Evolutionary conservation across 2,888 invertebrate species (phyloP), one percentile per base, ranked within the genome.

Genomic region (Epirrita christyi): DNA sequence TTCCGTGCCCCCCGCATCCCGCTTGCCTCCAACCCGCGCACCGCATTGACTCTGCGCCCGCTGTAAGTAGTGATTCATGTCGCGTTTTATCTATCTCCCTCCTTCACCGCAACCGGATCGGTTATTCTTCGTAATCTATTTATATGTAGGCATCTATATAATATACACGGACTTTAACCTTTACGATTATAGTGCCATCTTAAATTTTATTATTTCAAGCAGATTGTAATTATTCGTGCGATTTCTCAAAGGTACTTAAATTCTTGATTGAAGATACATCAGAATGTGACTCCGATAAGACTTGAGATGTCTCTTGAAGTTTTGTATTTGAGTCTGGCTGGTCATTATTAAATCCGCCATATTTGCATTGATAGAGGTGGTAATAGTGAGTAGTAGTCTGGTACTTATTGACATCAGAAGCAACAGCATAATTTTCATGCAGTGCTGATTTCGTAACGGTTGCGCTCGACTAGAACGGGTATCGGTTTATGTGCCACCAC

Each of bases 71-170:
- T 92, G 91, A 92, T 92, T 92, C 91, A 92, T 90, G 90, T 89
- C 87, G 91, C 87, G 88, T 89, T 90, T 86, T 90, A 89, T 90
- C 91, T 90, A 89, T 92, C 92, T 92, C 91, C 84, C 88, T 90
- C 89, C 88, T 90, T 89, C 90, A 80, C 84, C 85, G 87, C 90
- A 88, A 91, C 90, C 89, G 88, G 90, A 90, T 91, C 91, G 92
- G 86, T 87, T 85, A 88, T 88, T 88, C 88, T 88, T 85, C 85
- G 88, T 90, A 88, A 89, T 89, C 89, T 90, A 90, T 92, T 88
- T 91, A 87, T 89, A 88, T 78, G 79, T 89, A 65, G 57, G 56
- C 60, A 87, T 87, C 84, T 87, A 78, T 76, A 84, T 78, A 76
- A 72, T 81, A 80, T 85, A 83, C 81, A 85, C 83, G 85, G 86